Conservation (phyloP, 2,888 invertebrate species). For the Chymomyza fuscimana region DNA sequence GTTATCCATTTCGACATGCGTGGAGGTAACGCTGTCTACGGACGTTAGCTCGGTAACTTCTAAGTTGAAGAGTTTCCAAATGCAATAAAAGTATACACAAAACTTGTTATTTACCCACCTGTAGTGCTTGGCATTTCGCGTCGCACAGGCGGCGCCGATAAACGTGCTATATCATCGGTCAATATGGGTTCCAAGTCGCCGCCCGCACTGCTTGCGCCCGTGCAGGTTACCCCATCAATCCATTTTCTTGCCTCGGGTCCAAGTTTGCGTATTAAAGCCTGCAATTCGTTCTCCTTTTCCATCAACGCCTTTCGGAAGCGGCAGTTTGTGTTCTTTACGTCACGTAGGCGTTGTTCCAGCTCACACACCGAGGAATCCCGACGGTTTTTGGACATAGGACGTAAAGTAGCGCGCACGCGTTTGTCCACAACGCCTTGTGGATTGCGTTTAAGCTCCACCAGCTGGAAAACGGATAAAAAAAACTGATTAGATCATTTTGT, state of each 20-base stretch:
- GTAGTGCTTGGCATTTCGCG: slow-evolving; percentile 80
- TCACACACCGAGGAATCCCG: slow-evolving; percentile 91
- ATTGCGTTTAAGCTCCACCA: slow-evolving; percentile 92
- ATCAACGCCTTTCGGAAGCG: slow-evolving; percentile 90
- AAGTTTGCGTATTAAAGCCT: slow-evolving; percentile 80
- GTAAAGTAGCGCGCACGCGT: slow-evolving; percentile 91
- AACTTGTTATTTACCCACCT: slow-evolving; percentile 59
- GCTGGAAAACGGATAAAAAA: slow-evolving; percentile 80
- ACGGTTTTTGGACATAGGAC: slow-evolving; percentile 89
- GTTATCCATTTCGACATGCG: slow-evolving; percentile 82
- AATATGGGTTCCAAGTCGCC: slow-evolving; percentile 77
- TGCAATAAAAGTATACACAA: slow-evolving; percentile 14
- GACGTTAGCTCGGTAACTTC: slow-evolving; percentile 88
- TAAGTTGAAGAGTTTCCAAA: slow-evolving; percentile 57
- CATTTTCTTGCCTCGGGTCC: slow-evolving; percentile 80
- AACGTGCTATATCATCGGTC: slow-evolving; percentile 67
- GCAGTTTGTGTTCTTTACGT: slow-evolving; percentile 91
- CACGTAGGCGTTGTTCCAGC: slow-evolving; percentile 89
- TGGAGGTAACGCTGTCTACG: slow-evolving; percentile 85
- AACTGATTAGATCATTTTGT: background rate
- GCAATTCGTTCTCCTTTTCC: slow-evolving; percentile 90
- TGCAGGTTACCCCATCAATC: slow-evolving; percentile 78
- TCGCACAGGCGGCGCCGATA: slow-evolving; percentile 78
- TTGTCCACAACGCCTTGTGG: slow-evolving; percentile 91
- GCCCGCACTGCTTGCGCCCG: slow-evolving; percentile 52